A percentile compares a stretch with the other conserved stretches of the same genome.
phyloP scores from a whole-genome alignment of 2,113 vertebrate genomes.

The Passer montanus region DNA sequence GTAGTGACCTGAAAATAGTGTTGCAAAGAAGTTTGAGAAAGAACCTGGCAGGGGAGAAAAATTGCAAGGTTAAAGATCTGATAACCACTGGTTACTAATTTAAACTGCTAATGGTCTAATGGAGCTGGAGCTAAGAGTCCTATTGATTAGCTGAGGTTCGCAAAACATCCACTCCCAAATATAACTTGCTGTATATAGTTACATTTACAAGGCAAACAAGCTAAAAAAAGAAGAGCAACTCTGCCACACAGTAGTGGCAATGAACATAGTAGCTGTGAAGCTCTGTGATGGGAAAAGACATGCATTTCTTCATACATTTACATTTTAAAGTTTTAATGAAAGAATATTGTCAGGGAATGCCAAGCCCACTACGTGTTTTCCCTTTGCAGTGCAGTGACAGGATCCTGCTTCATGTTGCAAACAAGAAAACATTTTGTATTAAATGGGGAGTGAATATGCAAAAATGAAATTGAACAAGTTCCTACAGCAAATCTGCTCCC shows the following conservation, averaged over 20 bases:
- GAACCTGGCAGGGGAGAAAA: neutral
- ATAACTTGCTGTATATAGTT: neutral
- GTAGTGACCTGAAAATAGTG: constrained; percentile 18
- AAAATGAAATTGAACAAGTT: constrained; percentile 34
- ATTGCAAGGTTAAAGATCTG: neutral
- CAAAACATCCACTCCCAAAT: constrained; percentile 11
- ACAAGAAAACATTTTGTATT: constrained; percentile 58
- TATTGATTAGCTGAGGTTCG: neutral
- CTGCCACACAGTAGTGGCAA: constrained; percentile 2
- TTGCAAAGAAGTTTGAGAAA: neutral
- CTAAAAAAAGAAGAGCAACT: constrained; percentile 32
- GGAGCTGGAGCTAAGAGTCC: neutral
- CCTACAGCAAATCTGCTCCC: neutral
- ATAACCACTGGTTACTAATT: constrained; percentile 12
- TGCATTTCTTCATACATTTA: constrained; percentile 45
- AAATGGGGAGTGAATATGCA: constrained; percentile 57
- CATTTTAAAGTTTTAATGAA: constrained; percentile 64
- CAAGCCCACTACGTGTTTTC: constrained; percentile 24
- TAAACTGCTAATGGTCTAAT: constrained; percentile 32
- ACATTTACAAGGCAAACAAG: constrained; percentile 12
- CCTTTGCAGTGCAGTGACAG: constrained; percentile 37
- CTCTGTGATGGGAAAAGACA: constrained; percentile 29
- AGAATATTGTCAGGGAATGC: constrained; percentile 49
- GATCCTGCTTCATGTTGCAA: constrained; percentile 37
- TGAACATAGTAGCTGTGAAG: constrained; percentile 27